Percentiles rank a stretch among this genome's conserved stretches.
phyloP scores from a whole-genome alignment of 1,140 invertebrate genomes.

The Megalopta genalis region DNA sequence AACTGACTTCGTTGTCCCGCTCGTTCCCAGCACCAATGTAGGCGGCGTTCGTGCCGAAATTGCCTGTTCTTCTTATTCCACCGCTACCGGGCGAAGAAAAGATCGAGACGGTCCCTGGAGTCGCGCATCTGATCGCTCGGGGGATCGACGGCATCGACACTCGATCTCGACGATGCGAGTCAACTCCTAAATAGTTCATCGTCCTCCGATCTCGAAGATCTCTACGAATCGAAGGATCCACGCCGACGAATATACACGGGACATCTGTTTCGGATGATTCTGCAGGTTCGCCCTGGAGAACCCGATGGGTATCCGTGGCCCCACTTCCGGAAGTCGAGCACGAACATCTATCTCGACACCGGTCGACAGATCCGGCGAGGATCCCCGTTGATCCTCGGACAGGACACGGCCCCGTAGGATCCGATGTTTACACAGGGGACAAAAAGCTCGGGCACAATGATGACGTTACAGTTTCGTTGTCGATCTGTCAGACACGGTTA shows the following conservation, averaged over 20 bases:
- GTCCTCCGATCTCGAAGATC: too few relatives aligned
- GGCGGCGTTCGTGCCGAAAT: conserved; percentile 49
- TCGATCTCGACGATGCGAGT: background rate
- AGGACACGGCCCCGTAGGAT: conserved; percentile 26
- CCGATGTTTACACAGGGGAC: conserved; percentile 55
- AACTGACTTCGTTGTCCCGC: conserved; percentile 75
- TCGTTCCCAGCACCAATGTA: conserved; percentile 49
- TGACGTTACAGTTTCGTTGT: conserved; percentile 62
- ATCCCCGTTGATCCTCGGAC: conserved; percentile 40
- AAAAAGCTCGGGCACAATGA: conserved; percentile 57
- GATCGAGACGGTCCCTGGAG: background rate
- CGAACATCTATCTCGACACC: background rate
- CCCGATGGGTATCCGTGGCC: background rate
- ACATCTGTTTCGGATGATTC: too few relatives aligned
- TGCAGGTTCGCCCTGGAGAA: too few relatives aligned
- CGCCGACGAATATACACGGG: too few relatives aligned
- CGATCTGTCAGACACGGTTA: conserved; percentile 49
- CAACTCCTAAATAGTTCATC: background rate
- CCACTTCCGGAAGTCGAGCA: background rate
- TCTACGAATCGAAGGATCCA: too few relatives aligned
- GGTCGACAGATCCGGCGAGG: background rate
- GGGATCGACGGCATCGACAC: background rate
- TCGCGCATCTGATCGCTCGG: background rate
- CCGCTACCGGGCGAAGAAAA: conserved; percentile 2
- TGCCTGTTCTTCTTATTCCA: conserved; percentile 56